Evolutionary conservation across 2,888 invertebrate species (phyloP).

Genomic region (Amblyjoppa proteus): DNA sequence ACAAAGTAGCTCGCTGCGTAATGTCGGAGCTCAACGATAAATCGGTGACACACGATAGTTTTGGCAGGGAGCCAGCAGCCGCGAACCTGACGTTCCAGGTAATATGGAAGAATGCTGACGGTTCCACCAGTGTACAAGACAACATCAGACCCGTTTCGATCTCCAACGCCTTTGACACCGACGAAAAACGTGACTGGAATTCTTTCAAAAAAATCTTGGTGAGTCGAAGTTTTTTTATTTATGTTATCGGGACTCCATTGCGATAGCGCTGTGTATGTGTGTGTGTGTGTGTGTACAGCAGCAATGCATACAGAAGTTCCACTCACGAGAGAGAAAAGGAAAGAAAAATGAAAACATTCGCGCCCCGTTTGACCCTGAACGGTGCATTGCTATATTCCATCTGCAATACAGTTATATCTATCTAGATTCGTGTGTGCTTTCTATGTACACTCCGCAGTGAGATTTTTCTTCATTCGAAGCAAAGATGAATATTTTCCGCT

Average conservation of each 20-base stretch:
- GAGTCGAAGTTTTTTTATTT: conserved; percentile 7
- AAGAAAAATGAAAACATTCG: background rate
- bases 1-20: conserved; percentile 41
- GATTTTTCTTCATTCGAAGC: background rate
- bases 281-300: too few species aligned
- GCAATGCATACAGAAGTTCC: background rate
- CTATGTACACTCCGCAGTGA: background rate
- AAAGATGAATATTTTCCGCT: too few species aligned
- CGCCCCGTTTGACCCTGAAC: conserved; percentile 42
- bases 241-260: background rate
- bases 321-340: background rate
- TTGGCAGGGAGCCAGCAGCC: conserved; percentile 40
- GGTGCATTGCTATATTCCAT: conserved; percentile 5
- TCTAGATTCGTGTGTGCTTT: background rate
- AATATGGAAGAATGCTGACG: conserved; percentile 40
- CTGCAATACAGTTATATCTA: conserved; percentile 24
- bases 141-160: background rate
- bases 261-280: background rate
- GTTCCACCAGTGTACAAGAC: background rate
- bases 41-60: conserved; percentile 47
- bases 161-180: background rate
- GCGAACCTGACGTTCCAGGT: conserved; percentile 20
- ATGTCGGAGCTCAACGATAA: conserved; percentile 48
- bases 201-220: conserved; percentile 50
- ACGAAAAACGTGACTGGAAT: conserved; percentile 39